Base-by-base conservation (phyloP, 2,797 vertebrate genomes). In the Lithobates sylvaticus region DNA sequence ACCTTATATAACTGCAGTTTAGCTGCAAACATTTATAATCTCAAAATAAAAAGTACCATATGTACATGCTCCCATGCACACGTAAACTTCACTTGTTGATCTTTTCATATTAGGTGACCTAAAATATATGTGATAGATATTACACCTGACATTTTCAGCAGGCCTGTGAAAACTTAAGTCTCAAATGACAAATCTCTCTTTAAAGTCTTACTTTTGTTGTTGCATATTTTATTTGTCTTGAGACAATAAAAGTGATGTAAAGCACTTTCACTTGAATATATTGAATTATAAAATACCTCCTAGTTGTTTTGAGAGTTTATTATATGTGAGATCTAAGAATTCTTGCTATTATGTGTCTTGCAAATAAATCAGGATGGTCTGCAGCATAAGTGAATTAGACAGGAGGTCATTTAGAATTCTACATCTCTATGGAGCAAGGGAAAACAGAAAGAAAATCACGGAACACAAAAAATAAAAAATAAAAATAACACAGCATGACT, bases 211-310 rank as follows among this genome's bases (percentile, higher is more conserved):
- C 84, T 89, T 89, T 88, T 80, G 36, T 83, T 80, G 88, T 88
- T 93, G 90, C 95, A 95, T 95, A 93, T 96, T 95, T 93, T 86
- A 95, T 95, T 78, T 78, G 85, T 67, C 83, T 83, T n/a, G 80
- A 87, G 88, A 89, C 88, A 91, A 90, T 87, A 91, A 89, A 91
- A 93, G 87, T 88, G 91, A 91, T 89, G 86, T 83, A 93, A 95
- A 93, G 89, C 90, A 84, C 91, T 93, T 92, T 91, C 89, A 88
- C 91, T 94, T 93, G 93, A 92, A 89, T 90, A 84, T 70, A 87
- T 89, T 95, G 90, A 96, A 96, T 95, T 95, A 96, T 95, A 93
- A 95, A 97, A 92, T 69, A 88, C 79, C 78, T 93, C 91, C 93
- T 91, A 92, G 83, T 94, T 92, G 93, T 92, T 74, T 89, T 89